These are phyloP conservation scores for Mareca penelope DNA, from an alignment of 2,797 vertebrate species.

Conservation along the genomic window DNA sequence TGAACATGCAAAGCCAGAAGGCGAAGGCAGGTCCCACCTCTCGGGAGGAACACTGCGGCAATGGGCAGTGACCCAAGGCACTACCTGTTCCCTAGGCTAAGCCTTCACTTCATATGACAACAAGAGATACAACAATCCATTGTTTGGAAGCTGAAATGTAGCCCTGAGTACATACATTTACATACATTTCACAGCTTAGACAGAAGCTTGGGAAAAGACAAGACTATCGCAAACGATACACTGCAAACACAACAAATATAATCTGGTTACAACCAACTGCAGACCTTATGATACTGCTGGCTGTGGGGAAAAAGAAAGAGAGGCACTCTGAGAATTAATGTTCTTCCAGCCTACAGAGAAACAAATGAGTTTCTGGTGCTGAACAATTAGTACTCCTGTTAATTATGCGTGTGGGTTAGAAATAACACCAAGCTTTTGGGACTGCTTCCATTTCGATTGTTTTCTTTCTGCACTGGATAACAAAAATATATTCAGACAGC, in stretches of 20 bases:
- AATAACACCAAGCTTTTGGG: constrained; percentile 74
- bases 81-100: accelerated
- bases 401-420: constrained; percentile 71
- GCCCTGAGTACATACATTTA: constrained; percentile 6
- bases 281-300: constrained; percentile 43
- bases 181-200: constrained; percentile 6
- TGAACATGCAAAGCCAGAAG: neutral
- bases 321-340: constrained; percentile 67
- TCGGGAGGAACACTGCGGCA: neutral
- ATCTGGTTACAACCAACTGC: constrained; percentile 61
- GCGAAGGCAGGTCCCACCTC: neutral
- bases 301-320: constrained; percentile 26
- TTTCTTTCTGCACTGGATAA: constrained; percentile 69
- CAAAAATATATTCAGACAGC: constrained; percentile 77
- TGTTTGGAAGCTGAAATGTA: constrained; percentile 25
- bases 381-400: constrained; percentile 77
- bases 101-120: neutral
- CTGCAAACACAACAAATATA: constrained; percentile 52
- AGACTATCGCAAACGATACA: neutral
- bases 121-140: constrained; percentile 2
- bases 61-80: neutral
- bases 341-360: constrained; percentile 72
- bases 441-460: constrained; percentile 73
- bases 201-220: constrained; percentile 53
- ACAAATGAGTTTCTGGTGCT: constrained; percentile 77